Conservation (phyloP, 1,140 invertebrate species). For the Bradynema listronoti region DNA sequence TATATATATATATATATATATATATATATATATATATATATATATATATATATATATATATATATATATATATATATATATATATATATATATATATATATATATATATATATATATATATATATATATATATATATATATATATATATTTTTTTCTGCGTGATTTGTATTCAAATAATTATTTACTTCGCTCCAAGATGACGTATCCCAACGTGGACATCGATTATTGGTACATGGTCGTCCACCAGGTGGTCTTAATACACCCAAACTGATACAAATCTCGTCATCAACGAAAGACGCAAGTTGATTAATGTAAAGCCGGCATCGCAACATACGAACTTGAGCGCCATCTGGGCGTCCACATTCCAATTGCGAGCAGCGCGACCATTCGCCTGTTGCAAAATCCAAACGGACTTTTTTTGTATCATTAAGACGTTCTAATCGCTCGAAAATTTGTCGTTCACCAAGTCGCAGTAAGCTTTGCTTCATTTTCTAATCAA, state of each 20-base stretch:
- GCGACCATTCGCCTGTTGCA: conserved; percentile 44
- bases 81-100: too few species aligned
- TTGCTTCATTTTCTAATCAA: too few species aligned
- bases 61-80: too few species aligned
- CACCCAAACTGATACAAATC: conserved; percentile 50
- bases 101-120: too few species aligned
- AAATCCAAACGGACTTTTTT: conserved; percentile 41
- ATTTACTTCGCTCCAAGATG: conserved; percentile 37
- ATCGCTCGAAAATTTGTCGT: conserved; percentile 21
- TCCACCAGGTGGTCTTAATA: conserved; percentile 35
- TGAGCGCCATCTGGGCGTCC: conserved; percentile 40
- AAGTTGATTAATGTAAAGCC: conserved; percentile 24
- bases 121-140: too few species aligned
- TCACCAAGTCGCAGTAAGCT: conserved; percentile 33
- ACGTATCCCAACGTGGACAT: conserved; percentile 50
- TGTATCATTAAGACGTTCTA: conserved; percentile 27
- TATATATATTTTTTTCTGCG: too few species aligned
- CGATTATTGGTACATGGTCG: conserved; percentile 35
- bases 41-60: too few species aligned
- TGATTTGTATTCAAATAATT: conserved; percentile 10
- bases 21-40: too few species aligned
- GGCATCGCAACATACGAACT: conserved; percentile 38
- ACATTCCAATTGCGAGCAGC: conserved; percentile 42
- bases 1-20: too few species aligned
- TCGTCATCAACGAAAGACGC: conserved; percentile 41